A percentile compares a stretch with the other conserved stretches of the same genome.
Evolutionary conservation across 2,888 invertebrate genomes (phyloP).

Genomic region (Patella pellucida): DNA sequence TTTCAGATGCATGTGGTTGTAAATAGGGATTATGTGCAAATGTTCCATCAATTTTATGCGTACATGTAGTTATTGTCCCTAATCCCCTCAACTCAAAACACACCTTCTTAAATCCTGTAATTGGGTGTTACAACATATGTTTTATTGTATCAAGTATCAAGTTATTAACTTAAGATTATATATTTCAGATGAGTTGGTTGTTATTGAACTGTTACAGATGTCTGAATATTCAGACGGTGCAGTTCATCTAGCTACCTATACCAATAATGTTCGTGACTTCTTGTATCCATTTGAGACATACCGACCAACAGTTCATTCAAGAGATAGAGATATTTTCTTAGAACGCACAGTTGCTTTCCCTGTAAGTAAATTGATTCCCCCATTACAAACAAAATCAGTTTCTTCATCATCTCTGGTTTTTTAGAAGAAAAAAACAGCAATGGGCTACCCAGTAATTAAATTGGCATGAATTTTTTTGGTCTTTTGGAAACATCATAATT

Average conservation of each 20-base stretch:
- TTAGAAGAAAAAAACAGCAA: background rate
- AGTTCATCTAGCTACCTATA: conserved; percentile 64
- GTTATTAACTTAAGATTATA: background rate
- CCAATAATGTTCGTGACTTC: conserved; percentile 65
- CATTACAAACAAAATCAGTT: background rate
- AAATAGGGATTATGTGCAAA: background rate
- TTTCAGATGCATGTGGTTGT: background rate
- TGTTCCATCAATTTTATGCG: no score
- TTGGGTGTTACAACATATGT: no score
- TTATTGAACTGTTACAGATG: conserved; percentile 64
- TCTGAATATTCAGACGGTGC: conserved; percentile 60
- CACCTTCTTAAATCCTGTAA: no score
- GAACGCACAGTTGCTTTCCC: conserved; percentile 67
- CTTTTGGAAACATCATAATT: no score
- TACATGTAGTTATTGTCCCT: no score
- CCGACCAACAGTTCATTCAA: conserved; percentile 60
- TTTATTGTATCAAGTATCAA: no score
- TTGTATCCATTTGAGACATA: conserved; percentile 67
- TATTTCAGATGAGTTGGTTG: conserved; percentile 61
- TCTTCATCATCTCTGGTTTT: background rate
- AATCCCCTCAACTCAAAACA: no score
- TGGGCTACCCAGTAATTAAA: no score
- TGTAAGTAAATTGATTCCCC: conserved; percentile 49
- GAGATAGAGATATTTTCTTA: conserved; percentile 64
- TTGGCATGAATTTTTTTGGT: no score